A percentile compares a stretch with the other conserved stretches of the same genome.
Conservation (phyloP, 1,140 invertebrate genomes). For the Neoseiulus cucumeris region DNA sequence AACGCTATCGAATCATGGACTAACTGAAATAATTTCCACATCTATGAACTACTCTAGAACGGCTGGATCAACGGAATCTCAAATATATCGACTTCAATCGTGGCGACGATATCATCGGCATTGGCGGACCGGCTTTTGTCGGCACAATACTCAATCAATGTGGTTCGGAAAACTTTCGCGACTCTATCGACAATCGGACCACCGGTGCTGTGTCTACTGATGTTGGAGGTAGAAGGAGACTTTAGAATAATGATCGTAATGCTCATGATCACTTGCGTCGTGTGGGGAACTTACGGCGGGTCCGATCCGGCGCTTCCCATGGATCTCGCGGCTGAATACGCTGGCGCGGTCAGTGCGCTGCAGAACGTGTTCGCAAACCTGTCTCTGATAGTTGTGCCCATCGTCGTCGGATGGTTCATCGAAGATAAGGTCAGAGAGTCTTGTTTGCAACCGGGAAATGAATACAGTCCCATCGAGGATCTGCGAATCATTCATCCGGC, state of each 20-base stretch:
- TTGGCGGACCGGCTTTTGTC: background rate
- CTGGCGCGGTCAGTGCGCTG: background rate
- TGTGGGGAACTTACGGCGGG: background rate
- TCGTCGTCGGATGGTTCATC: slow-evolving; percentile 2
- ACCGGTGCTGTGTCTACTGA: background rate
- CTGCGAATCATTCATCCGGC: background rate
- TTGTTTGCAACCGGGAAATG: background rate
- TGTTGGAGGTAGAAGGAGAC: background rate
- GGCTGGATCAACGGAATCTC: background rate
- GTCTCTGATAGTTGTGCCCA: background rate
- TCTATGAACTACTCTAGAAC: background rate
- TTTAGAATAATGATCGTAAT: background rate
- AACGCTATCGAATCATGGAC: no score
- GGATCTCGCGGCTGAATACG: background rate
- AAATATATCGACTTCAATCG: background rate
- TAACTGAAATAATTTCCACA: no score
- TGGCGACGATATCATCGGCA: background rate
- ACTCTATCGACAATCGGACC: background rate
- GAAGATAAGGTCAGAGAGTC: background rate
- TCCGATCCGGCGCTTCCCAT: background rate
- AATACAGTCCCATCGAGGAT: background rate
- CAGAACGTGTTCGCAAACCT: background rate
- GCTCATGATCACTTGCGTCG: background rate
- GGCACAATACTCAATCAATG: background rate
- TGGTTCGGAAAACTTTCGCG: background rate